Evolutionary conservation across 1,140 invertebrate genomes (phyloP).

Genomic region (Drosophila santomea): DNA sequence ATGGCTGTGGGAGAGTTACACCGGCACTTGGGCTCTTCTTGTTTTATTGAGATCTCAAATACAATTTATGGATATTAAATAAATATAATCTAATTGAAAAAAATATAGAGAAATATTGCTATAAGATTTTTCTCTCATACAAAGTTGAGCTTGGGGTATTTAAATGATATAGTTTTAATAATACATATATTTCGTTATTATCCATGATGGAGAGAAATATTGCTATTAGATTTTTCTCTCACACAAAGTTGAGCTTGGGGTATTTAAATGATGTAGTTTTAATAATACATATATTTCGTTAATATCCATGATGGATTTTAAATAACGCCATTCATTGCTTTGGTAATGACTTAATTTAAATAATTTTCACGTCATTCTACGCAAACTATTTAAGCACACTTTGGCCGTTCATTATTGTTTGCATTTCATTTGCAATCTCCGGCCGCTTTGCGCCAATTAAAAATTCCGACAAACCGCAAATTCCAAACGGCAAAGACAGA

Average conservation of each 20-base stretch:
- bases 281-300: no score
- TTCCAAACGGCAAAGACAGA: constrained; percentile 9
- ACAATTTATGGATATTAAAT: constrained; percentile 65
- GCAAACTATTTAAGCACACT: constrained; percentile 12
- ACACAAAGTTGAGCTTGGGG: no score
- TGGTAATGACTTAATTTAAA: neutral
- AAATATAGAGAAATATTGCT: constrained; percentile 19
- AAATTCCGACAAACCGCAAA: constrained; percentile 23
- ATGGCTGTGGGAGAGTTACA: constrained; percentile 23
- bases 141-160: no score
- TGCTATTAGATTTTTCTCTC: neutral
- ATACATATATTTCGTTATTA: no score
- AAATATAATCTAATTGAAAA: constrained; percentile 32
- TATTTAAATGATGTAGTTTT: no score
- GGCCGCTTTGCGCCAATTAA: neutral
- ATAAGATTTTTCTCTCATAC: no score
- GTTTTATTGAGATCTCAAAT: constrained; percentile 17
- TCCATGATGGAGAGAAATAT: no score
- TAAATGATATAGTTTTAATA: no score
- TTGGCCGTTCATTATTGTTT: constrained; percentile 1
- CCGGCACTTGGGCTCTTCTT: constrained; percentile 1
- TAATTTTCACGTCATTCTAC: neutral
- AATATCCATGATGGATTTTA: neutral
- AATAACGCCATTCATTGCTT: neutral
- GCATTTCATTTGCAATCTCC: constrained; percentile 22